Conservation (phyloP, 2,888 invertebrate species). For the Parnassius mnemosyne region DNA sequence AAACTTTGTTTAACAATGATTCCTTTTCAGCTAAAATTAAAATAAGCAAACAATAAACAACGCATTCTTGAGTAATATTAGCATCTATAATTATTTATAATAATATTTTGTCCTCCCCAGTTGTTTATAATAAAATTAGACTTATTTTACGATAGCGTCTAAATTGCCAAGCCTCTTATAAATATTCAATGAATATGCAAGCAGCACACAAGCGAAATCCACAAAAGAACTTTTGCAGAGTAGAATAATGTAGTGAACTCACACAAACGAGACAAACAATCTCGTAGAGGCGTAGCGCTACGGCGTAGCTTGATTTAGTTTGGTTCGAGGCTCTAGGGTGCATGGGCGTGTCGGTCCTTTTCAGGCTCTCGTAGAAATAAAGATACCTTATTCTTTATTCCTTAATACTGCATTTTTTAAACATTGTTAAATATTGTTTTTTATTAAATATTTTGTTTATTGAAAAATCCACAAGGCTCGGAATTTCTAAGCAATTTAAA, state of each 20-base stretch:
- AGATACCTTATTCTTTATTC: no score
- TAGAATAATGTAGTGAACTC: slow-evolving; percentile 7
- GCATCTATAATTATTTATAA: neutral
- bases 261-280: slow-evolving; percentile 14
- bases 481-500: neutral
- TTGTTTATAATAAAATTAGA: no score
- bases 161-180: neutral
- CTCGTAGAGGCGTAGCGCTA: slow-evolving; percentile 31
- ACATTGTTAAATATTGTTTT: no score
- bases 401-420: no score
- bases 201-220: slow-evolving; percentile 6
- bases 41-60: no score
- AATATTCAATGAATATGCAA: slow-evolving; percentile 8
- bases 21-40: no score
- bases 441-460: no score
- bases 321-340: neutral
- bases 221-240: slow-evolving; percentile 7
- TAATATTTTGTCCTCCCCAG: neutral
- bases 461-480: no score
- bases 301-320: slow-evolving; percentile 30
- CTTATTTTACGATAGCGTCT: neutral
- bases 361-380: neutral
- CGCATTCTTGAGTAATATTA: no score
- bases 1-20: no score
- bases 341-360: neutral